Conservation (phyloP, 2,113 vertebrate genomes). For the Circaetus cinerascens region DNA sequence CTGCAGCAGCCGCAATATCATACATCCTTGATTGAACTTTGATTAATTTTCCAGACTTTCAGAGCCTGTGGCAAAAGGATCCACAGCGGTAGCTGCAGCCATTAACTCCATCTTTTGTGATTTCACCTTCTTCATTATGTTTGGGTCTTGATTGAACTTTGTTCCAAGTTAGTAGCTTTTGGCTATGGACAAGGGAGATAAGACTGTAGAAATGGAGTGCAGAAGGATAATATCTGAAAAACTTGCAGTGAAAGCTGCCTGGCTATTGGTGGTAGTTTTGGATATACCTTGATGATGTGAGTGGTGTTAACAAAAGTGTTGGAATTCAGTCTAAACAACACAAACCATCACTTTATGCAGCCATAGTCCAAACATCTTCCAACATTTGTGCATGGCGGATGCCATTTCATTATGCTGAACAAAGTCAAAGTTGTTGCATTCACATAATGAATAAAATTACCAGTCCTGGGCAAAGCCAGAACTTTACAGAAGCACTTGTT, state of each 20-base stretch:
- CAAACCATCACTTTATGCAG: not conserved
- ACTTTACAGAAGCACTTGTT: not conserved
- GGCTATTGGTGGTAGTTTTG: not conserved
- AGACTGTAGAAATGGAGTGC: slow-evolving; percentile 17
- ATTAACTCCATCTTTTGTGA: slow-evolving; percentile 64
- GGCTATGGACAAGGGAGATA: slow-evolving; percentile 48
- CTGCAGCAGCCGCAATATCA: slow-evolving; percentile 57
- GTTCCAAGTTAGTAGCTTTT: slow-evolving; percentile 67
- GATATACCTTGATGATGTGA: not conserved
- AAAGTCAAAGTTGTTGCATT: not conserved
- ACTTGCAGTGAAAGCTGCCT: not conserved
- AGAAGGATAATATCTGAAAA: slow-evolving; percentile 33
- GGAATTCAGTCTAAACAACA: not conserved
- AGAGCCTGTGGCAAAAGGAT: slow-evolving; percentile 62
- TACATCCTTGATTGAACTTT: slow-evolving; percentile 59
- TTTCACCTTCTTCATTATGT: slow-evolving; percentile 69
- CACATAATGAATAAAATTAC: not conserved
- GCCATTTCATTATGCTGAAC: not conserved
- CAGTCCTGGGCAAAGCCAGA: not conserved
- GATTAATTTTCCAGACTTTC: slow-evolving; percentile 66
- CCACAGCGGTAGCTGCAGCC: slow-evolving; percentile 45
- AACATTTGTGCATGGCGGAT: not conserved
- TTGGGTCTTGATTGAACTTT: slow-evolving; percentile 65
- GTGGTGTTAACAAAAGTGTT: not conserved
- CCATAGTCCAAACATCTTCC: not conserved